Base-by-base conservation (phyloP, 2,113 vertebrate genomes). In the Chionis minor region DNA sequence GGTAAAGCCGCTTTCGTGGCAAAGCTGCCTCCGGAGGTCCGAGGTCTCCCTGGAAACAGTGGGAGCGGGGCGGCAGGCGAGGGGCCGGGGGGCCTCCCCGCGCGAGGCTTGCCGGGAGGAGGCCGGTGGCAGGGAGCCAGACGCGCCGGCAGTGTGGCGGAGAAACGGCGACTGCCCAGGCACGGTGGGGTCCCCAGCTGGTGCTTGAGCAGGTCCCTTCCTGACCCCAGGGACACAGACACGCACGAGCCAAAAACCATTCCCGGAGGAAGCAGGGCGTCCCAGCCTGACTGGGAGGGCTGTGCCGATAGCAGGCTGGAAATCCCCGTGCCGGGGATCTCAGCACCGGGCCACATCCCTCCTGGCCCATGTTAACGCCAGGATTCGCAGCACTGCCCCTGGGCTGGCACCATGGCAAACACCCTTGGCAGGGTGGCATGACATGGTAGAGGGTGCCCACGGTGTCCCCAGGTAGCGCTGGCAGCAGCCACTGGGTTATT, bases 101-200 rank as follows among this genome's bases (percentile, higher is more conserved):
- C 33, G 14, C 0, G 0, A 61, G 26, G 51, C 18, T 16, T 63
- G 75, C 40, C 3, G 14, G 74, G 51, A 86, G 56, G 82, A 82
- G 92, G 56, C 22, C 26, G 3, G 74, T 6, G 18, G 70, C 86
- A 85, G 59, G 59, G 92, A 90, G 79, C 78, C 78, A 54, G 51
- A 61, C 26, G 5, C 0, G 3, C 44, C 47, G 7, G 49, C 23
- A 3, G 72, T 16, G 2, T 0, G 20, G 65, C 79, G 33, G 45
- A 77, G 69, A 58, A 32, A 16, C 0, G 1, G 84, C 19, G 61
- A 59, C 47, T 2, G 1, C 69, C 24, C 3, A 1, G 56, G 33
- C n/a, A 86, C 1, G 4, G n/a, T 4, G 7, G 47, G 58, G 38
- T 83, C 58, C 28, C 28, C 71, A 51, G n/a, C 22, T 12, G 5